Conservation (phyloP, 2,797 vertebrate species). For the Xenops minutus region DNA sequence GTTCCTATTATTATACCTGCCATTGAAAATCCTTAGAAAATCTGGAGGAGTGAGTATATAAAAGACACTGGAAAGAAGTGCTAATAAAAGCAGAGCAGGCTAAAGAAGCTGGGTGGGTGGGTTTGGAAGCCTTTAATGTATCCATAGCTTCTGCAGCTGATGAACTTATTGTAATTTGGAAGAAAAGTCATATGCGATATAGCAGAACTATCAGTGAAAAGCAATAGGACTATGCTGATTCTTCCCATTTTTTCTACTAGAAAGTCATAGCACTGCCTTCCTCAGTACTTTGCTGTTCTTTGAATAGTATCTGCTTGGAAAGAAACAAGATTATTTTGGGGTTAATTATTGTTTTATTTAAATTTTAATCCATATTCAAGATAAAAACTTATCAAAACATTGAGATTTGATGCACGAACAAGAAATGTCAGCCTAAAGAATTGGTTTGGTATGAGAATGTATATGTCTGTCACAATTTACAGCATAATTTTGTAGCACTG, state of each 20-base stretch:
- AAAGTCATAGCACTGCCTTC: neutral
- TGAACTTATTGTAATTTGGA: neutral
- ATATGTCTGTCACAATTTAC: neutral
- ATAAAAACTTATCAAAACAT: neutral
- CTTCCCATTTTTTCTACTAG: neutral
- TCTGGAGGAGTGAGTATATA: neutral
- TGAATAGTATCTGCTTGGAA: neutral
- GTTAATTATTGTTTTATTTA: neutral
- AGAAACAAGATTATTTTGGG: neutral
- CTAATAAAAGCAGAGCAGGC: neutral
- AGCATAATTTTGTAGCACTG: neutral
- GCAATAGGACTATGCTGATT: neutral
- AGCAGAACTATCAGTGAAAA: neutral
- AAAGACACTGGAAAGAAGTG: neutral
- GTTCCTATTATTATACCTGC: slow-evolving; percentile 30
- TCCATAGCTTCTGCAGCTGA: neutral
- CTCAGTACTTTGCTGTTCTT: neutral
- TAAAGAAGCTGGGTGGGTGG: slow-evolving; percentile 3
- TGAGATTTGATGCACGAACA: neutral
- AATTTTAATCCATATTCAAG: neutral
- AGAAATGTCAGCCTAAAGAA: neutral
- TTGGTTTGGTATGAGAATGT: neutral
- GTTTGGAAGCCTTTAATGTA: slow-evolving; percentile 17
- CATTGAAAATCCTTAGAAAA: slow-evolving; percentile 30
- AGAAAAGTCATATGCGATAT: neutral